Evolutionary conservation across 2,113 vertebrate genomes (phyloP).

Genomic region (Phasianus colchicus): DNA sequence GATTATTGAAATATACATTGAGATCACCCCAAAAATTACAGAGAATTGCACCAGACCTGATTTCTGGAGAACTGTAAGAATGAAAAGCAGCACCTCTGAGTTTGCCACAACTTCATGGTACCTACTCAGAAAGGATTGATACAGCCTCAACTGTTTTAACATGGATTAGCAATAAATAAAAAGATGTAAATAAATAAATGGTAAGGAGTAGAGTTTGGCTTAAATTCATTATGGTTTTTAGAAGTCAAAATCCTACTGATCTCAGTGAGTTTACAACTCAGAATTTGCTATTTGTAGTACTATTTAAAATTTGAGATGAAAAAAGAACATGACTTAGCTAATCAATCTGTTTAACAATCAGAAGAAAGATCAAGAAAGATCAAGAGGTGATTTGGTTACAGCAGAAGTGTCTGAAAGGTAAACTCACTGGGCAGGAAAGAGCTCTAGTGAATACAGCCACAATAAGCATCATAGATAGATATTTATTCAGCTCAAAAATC

Average conservation of each 20-base stretch:
- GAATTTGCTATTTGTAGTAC: neutral
- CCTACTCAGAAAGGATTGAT: neutral
- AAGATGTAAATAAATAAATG: neutral
- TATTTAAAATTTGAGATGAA: conserved; percentile 1
- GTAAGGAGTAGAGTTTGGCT: neutral
- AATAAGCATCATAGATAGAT: neutral
- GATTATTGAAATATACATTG: neutral
- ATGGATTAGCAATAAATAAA: neutral
- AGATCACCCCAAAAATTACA: neutral
- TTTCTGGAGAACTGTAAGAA: neutral
- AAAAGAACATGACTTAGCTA: neutral
- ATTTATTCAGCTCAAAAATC: neutral
- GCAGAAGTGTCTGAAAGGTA: neutral
- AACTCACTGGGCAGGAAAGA: neutral
- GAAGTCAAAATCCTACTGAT: neutral
- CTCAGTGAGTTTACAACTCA: neutral
- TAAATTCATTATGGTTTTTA: neutral
- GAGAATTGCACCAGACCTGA: neutral
- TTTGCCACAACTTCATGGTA: neutral
- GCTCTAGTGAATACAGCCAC: neutral
- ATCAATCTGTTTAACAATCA: conserved; percentile 5
- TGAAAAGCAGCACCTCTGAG: neutral
- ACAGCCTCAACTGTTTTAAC: neutral
- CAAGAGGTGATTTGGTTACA: neutral
- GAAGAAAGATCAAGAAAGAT: conserved; percentile 21